phyloP scores from a whole-genome alignment of 2,797 vertebrate species.

The Aulostomus chinensis region DNA sequence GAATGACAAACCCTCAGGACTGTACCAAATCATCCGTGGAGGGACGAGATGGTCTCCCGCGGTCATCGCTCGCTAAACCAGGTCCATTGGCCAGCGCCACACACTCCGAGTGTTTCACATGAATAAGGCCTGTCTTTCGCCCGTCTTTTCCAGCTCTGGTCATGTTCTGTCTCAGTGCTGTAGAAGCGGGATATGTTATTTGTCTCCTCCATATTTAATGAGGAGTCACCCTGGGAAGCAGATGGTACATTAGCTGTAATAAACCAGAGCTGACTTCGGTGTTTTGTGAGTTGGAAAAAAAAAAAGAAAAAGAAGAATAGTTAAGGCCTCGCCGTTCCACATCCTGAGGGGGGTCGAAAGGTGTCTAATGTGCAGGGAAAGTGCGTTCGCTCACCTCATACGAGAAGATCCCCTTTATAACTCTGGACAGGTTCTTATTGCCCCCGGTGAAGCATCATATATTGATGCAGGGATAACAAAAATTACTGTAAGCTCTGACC shows the following conservation, averaged over 20 bases:
- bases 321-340: too few relatives aligned
- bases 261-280: constrained; percentile 67
- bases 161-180: constrained; percentile 34
- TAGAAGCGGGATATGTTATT: constrained; percentile 66
- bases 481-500: constrained; percentile 69
- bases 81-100: too few relatives aligned
- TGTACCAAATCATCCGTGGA: too few relatives aligned
- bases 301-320: constrained; percentile 35
- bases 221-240: constrained; percentile 68
- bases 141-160: too few relatives aligned
- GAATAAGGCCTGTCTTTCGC: background rate
- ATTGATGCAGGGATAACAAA: constrained; percentile 66
- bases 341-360: constrained; percentile 39
- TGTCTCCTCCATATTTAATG: constrained; percentile 77
- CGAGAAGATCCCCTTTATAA: constrained; percentile 46
- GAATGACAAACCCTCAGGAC: too few relatives aligned
- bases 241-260: constrained; percentile 77
- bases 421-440: constrained; percentile 50
- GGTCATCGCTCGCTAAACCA: too few relatives aligned
- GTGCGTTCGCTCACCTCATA: constrained; percentile 18
- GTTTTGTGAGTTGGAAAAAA: constrained; percentile 48
- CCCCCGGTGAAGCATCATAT: constrained; percentile 54
- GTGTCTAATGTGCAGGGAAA: constrained; percentile 29
- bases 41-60: too few relatives aligned
- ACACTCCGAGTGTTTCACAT: too few relatives aligned